phyloP scores from a whole-genome alignment of 2,888 invertebrate genomes.

The Scaptomyza cyrtandrae region DNA sequence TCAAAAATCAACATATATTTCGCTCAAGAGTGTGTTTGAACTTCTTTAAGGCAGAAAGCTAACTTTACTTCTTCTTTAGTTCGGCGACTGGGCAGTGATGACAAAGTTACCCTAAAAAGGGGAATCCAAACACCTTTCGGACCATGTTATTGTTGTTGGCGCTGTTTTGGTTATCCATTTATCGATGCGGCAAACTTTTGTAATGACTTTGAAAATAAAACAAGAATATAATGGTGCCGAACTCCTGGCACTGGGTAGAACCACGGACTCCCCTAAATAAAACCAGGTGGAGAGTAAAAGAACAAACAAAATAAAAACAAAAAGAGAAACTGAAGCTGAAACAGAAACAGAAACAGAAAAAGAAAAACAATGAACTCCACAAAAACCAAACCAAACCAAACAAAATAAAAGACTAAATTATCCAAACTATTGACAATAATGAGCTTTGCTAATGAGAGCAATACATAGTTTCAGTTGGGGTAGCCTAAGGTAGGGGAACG shows the following conservation, averaged over 20 bases:
- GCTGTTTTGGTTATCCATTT: conserved; percentile 79
- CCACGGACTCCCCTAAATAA: neutral
- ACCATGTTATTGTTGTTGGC: conserved; percentile 28
- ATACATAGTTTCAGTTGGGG: conserved; percentile 28
- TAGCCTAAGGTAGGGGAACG: neutral
- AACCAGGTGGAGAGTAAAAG: conserved; percentile 32
- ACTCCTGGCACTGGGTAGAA: neutral
- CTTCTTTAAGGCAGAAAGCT: too few relatives aligned
- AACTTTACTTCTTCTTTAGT: neutral
- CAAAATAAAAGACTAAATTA: conserved; percentile 69
- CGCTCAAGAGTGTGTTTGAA: conserved; percentile 14
- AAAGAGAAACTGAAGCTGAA: conserved; percentile 15
- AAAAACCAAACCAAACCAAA: conserved; percentile 56
- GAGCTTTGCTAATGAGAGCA: conserved; percentile 78
- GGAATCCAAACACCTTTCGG: conserved; percentile 26
- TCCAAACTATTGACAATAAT: conserved; percentile 79
- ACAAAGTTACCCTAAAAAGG: conserved; percentile 56
- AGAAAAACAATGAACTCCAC: conserved; percentile 36
- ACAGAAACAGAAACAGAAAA: too few relatives aligned
- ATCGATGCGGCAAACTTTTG: conserved; percentile 79
- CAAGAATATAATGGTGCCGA: conserved; percentile 47
- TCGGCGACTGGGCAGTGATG: conserved; percentile 47
- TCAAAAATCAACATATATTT: neutral
- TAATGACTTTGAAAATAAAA: conserved; percentile 78
- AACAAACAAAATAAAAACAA: conserved; percentile 13